Conservation (phyloP, 2,797 vertebrate genomes). For the Picus viridis region DNA sequence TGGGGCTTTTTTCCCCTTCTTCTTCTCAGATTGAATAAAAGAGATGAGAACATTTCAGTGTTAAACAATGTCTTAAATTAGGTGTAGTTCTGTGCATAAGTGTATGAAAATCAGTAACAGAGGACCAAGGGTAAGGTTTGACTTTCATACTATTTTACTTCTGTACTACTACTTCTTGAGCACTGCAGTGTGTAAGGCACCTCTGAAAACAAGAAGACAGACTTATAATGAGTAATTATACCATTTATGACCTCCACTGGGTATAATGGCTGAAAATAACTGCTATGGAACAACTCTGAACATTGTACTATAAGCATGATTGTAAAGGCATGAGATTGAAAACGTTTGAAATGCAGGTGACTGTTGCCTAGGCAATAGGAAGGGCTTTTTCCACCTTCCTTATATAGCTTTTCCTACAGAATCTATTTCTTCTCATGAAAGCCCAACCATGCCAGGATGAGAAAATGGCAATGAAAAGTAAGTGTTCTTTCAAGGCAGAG, state of each 20-base stretch:
- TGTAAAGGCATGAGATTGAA: constrained; percentile 16
- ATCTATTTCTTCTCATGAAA: constrained; percentile 1
- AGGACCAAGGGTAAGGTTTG: not conserved
- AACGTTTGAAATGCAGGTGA: not conserved
- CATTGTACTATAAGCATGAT: not conserved
- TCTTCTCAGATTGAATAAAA: not conserved
- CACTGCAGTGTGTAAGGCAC: not conserved
- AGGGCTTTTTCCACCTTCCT: not conserved
- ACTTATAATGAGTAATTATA: constrained; percentile 20
- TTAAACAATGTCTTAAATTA: not conserved
- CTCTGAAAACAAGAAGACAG: constrained; percentile 11
- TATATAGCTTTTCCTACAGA: not conserved
- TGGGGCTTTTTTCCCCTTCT: no score
- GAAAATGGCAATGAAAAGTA: constrained; percentile 6
- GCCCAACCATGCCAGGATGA: not conserved
- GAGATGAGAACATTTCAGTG: not conserved
- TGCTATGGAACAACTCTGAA: constrained; percentile 6
- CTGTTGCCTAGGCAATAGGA: constrained; percentile 36
- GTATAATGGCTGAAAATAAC: constrained; percentile 35
- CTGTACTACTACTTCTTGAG: not conserved
- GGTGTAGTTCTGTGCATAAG: not conserved
- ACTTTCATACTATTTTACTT: not conserved
- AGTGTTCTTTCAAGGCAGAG: not conserved
- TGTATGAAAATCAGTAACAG: not conserved
- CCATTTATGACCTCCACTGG: not conserved